Evolutionary conservation across 2,113 vertebrate species (phyloP).

Genomic region (Hypanus sabinus): DNA sequence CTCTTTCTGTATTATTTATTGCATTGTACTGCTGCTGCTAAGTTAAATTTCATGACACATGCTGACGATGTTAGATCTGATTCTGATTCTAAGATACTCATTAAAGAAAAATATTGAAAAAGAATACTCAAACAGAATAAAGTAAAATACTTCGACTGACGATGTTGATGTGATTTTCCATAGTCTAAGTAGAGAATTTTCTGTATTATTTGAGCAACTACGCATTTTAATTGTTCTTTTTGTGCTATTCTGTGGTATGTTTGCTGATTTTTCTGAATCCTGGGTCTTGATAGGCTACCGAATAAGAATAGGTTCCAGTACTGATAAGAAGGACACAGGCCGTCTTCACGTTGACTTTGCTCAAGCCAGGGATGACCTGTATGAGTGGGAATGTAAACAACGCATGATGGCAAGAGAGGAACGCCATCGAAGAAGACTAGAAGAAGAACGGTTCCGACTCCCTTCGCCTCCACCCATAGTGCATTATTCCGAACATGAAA

Average conservation of each 20-base stretch:
- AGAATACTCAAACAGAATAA: neutral
- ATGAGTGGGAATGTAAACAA: slow-evolving; percentile 93
- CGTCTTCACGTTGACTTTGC: slow-evolving; percentile 90
- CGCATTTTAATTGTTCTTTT: neutral
- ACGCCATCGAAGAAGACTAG: slow-evolving; percentile 75
- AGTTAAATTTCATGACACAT: no score
- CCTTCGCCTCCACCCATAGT: slow-evolving; percentile 85
- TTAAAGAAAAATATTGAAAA: neutral
- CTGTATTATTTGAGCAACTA: neutral
- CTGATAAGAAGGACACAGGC: slow-evolving; percentile 88
- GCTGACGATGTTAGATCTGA: no score
- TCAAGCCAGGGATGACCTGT: slow-evolving; percentile 88
- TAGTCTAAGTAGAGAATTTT: no score
- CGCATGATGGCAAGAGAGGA: slow-evolving; percentile 87
- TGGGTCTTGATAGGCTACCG: slow-evolving; percentile 68
- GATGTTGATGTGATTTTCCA: neutral
- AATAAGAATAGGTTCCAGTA: slow-evolving; percentile 86
- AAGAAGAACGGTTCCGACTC: slow-evolving; percentile 75
- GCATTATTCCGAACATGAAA: slow-evolving; percentile 90
- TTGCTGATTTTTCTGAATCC: neutral
- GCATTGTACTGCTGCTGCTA: no score
- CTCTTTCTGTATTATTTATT: no score
- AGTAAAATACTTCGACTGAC: neutral
- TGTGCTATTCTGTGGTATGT: neutral
- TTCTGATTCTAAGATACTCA: neutral